Evolutionary conservation across 2,888 invertebrate genomes (phyloP).

Genomic region (Anorthoa munda): DNA sequence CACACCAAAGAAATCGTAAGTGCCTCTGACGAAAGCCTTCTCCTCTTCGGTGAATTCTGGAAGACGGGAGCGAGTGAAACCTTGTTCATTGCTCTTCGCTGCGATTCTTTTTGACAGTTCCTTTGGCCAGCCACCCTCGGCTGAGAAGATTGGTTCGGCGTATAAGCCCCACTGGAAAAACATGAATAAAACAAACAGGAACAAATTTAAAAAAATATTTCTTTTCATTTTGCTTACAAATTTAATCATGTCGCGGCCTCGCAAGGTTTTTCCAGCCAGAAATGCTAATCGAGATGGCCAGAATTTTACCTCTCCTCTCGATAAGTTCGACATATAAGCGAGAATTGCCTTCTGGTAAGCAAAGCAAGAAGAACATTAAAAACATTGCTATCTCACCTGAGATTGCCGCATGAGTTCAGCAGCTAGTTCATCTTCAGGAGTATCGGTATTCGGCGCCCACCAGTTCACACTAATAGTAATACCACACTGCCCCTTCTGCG

Average conservation of each 20-base stretch:
- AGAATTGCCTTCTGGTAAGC: too few species aligned
- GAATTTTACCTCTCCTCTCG: too few species aligned
- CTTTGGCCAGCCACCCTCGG: conserved; percentile 87
- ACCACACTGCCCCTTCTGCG: conserved; percentile 72
- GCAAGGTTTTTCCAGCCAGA: too few species aligned
- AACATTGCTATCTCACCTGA: conserved; percentile 26
- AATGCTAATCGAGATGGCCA: too few species aligned
- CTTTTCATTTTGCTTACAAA: too few species aligned
- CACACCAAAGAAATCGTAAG: conserved; percentile 88
- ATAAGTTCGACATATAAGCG: too few species aligned
- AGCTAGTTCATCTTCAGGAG: conserved; percentile 78
- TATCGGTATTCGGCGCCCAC: conserved; percentile 75
- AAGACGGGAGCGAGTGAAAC: conserved; percentile 82
- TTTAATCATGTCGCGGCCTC: too few species aligned
- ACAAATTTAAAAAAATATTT: too few species aligned
- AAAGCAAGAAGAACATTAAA: too few species aligned
- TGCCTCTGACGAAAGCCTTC: conserved; percentile 74
- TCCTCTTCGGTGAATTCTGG: conserved; percentile 85
- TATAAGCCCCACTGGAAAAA: conserved; percentile 81
- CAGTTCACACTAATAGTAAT: conserved; percentile 71
- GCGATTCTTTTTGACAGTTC: conserved; percentile 74
- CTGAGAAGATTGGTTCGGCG: conserved; percentile 85
- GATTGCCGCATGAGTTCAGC: conserved; percentile 73
- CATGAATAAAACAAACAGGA: not conserved
- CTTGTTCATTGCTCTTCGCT: conserved; percentile 83